Percentiles rank a stretch among this genome's conserved stretches.
Evolutionary conservation across 2,113 vertebrate species (phyloP).

Genomic region (Phyllostomus hastatus): DNA sequence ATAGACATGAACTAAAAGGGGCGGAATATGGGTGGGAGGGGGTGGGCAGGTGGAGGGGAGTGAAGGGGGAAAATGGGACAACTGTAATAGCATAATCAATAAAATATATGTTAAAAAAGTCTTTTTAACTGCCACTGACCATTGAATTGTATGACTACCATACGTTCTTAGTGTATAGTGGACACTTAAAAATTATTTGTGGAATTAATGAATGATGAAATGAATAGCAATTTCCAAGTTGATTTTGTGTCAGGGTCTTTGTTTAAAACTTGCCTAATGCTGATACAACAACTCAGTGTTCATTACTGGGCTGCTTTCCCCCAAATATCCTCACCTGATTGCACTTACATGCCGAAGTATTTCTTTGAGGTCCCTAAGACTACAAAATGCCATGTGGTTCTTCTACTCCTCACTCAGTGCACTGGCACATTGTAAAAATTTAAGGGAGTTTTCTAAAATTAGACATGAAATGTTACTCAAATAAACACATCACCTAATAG

Average conservation of each 20-base stretch:
- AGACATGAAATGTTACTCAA: not conserved
- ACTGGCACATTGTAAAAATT: not conserved
- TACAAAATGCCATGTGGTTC: not conserved
- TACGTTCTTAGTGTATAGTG: not conserved
- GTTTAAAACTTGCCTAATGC: not conserved
- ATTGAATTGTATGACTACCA: not conserved
- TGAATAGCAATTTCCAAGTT: not conserved
- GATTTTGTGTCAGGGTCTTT: not conserved
- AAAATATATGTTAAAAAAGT: no score
- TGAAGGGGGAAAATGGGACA: no score
- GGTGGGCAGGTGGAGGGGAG: no score
- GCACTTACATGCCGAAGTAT: not conserved
- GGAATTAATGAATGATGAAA: not conserved
- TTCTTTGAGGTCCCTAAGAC: not conserved
- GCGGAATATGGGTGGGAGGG: no score
- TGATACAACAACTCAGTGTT: not conserved
- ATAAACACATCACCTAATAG: not conserved
- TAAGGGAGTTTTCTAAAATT: not conserved
- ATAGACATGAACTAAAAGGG: no score
- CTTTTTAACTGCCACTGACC: not conserved
- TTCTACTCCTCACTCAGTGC: not conserved
- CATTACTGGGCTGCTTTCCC: not conserved
- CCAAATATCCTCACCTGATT: not conserved
- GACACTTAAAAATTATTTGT: not conserved
- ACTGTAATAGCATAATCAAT: no score